A percentile compares a stretch with the other conserved stretches of the same genome.
Evolutionary conservation across 2,888 invertebrate genomes (phyloP).

Genomic region (Mactromeris polynyma): DNA sequence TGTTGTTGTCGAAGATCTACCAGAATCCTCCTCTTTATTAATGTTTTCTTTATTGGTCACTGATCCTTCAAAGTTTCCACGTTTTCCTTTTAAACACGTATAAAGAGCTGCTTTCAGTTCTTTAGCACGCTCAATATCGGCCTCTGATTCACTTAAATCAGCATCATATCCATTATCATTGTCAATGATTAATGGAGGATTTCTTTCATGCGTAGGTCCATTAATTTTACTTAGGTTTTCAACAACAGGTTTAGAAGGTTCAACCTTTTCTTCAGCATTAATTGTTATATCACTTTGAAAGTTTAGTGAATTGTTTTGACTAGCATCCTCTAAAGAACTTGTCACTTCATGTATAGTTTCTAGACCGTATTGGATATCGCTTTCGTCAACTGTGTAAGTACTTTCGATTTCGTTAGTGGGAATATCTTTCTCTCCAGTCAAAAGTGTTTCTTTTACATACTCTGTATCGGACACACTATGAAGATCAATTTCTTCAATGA

Average conservation of each 20-base stretch:
- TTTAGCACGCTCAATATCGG: conserved; percentile 35
- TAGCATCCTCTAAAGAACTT: not conserved
- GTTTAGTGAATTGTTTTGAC: not conserved
- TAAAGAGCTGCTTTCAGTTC: conserved; percentile 37
- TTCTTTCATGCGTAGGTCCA: not conserved
- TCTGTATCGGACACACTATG: not conserved
- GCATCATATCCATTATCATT: conserved; percentile 19
- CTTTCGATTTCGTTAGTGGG: not conserved
- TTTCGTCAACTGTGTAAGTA: not conserved
- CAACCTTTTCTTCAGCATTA: not conserved
- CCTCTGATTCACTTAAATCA: conserved; percentile 20
- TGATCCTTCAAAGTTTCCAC: conserved; percentile 28
- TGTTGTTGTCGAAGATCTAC: not conserved
- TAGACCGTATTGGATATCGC: not conserved
- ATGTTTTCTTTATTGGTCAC: not conserved
- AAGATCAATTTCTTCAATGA: not conserved
- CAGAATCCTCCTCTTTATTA: not conserved
- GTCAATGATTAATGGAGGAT: not conserved
- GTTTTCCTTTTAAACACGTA: conserved; percentile 36
- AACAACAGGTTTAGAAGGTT: not conserved
- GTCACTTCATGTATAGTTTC: not conserved
- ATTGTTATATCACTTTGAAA: not conserved
- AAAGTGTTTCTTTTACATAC: not conserved
- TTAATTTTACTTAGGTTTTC: not conserved
- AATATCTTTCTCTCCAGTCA: not conserved